Evolutionary conservation across 92 coral and sea anemone genomes (phyloP).

Genomic region (Metridium senile): DNA sequence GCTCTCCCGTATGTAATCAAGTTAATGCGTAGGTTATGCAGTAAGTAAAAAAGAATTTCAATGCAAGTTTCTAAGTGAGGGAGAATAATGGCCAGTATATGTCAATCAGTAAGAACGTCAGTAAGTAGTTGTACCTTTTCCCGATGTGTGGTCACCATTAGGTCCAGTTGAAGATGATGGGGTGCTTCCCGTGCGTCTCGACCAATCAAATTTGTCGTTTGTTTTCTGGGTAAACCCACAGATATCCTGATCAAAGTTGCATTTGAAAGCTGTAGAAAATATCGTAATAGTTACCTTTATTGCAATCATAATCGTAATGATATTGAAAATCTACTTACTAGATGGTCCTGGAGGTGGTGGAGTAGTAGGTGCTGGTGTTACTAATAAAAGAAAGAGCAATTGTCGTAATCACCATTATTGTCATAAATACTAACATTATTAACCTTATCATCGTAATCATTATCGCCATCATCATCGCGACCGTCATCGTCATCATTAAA

Average conservation of each 20-base stretch:
- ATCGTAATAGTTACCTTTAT: neutral
- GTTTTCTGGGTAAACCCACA: constrained; percentile 27
- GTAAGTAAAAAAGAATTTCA: too few species aligned
- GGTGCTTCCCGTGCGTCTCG: constrained; percentile 14
- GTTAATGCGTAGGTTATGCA: too few species aligned
- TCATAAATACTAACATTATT: too few species aligned
- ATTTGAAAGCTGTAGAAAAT: constrained; percentile 1
- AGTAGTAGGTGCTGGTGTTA: neutral
- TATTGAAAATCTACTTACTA: neutral
- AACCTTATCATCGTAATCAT: too few species aligned
- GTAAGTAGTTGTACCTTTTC: constrained; percentile 1
- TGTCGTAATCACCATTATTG: neutral
- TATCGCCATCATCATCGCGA: too few species aligned
- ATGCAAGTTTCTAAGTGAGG: neutral
- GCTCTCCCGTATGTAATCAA: too few species aligned
- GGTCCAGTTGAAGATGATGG: constrained; percentile 31
- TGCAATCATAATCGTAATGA: neutral
- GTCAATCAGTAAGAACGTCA: neutral
- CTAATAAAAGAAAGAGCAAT: too few species aligned
- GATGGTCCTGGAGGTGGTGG: neutral
- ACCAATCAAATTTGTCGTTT: constrained; percentile 25
- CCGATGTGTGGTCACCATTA: constrained; percentile 9
- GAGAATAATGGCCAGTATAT: too few species aligned
- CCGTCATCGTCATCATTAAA: too few species aligned
- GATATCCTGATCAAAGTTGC: constrained; percentile 21